These are phyloP conservation scores for Leptinotarsa juncta DNA, from an alignment of 2,888 invertebrate species.

Conservation along the genomic window DNA sequence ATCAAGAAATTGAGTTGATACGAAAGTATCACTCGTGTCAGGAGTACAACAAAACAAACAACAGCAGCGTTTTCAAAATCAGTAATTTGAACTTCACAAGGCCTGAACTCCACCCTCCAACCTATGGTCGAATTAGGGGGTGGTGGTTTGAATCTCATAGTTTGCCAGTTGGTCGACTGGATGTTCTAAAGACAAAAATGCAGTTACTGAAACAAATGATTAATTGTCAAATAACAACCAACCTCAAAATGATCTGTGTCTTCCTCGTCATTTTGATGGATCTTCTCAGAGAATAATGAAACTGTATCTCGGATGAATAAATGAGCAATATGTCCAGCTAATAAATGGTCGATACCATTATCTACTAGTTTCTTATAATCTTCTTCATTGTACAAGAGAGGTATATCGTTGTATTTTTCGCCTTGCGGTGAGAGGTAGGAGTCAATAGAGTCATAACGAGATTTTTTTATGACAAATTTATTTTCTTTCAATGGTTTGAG, in stretches of 20 bases:
- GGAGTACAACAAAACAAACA: constrained; percentile 95
- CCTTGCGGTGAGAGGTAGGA: constrained; percentile 93
- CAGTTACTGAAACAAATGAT: neutral
- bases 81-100: constrained; percentile 97
- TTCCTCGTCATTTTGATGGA: constrained; percentile 91
- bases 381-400: constrained; percentile 84
- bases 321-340: constrained; percentile 97
- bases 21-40: constrained; percentile 96
- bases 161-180: constrained; percentile 99
- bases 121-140: constrained; percentile 96
- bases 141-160: constrained; percentile 98
- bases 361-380: constrained; percentile 86
- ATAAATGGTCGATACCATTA: constrained; percentile 90
- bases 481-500: constrained; percentile 77
- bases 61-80: constrained; percentile 99
- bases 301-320: constrained; percentile 98
- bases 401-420: constrained; percentile 94
- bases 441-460: constrained; percentile 97
- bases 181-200: constrained; percentile 79
- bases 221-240: neutral
- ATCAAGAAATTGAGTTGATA: constrained; percentile 96
- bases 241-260: constrained; percentile 99
- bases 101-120: constrained; percentile 99
- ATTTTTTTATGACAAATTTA: constrained; percentile 90
- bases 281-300: constrained; percentile 93